Percentiles rank a stretch among this genome's conserved stretches.
These are phyloP conservation scores for Arge pagana DNA, from an alignment of 2,888 invertebrate species.

Conservation along the genomic window DNA sequence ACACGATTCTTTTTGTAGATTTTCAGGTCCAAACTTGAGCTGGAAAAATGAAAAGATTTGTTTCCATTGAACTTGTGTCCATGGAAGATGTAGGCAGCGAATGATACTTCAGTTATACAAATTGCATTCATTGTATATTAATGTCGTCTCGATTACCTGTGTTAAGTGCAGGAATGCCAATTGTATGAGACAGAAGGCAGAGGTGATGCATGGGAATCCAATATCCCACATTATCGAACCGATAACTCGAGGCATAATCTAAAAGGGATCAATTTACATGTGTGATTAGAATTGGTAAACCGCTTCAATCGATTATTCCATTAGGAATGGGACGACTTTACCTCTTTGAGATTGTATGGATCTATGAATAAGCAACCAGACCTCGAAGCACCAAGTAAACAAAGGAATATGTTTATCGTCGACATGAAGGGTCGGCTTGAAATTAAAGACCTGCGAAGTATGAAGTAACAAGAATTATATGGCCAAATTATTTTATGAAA, in stretches of 20 bases:
- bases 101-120: too few relatives aligned
- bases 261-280: slow-evolving; percentile 29
- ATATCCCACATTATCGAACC: slow-evolving; percentile 63
- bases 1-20: slow-evolving; percentile 60
- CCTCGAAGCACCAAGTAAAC: slow-evolving; percentile 61
- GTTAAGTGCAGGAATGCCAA: slow-evolving; percentile 64
- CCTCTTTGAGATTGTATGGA: slow-evolving; percentile 63
- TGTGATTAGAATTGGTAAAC: neutral
- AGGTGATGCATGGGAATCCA: slow-evolving; percentile 64
- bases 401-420: slow-evolving; percentile 63
- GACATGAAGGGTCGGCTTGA: slow-evolving; percentile 63
- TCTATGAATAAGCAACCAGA: slow-evolving; percentile 63
- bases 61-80: too few relatives aligned
- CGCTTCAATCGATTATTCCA: neutral
- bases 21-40: slow-evolving; percentile 61
- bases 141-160: slow-evolving; percentile 59
- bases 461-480: slow-evolving; percentile 11
- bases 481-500: neutral
- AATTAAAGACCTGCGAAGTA: slow-evolving; percentile 58
- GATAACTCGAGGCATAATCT: slow-evolving; percentile 61
- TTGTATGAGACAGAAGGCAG: slow-evolving; percentile 64
- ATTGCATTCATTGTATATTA: too few relatives aligned
- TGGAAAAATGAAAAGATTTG: slow-evolving; percentile 40
- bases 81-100: too few relatives aligned
- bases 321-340: slow-evolving; percentile 37